Conservation (phyloP, 2,113 vertebrate genomes). For the Vicugna pacos region DNA sequence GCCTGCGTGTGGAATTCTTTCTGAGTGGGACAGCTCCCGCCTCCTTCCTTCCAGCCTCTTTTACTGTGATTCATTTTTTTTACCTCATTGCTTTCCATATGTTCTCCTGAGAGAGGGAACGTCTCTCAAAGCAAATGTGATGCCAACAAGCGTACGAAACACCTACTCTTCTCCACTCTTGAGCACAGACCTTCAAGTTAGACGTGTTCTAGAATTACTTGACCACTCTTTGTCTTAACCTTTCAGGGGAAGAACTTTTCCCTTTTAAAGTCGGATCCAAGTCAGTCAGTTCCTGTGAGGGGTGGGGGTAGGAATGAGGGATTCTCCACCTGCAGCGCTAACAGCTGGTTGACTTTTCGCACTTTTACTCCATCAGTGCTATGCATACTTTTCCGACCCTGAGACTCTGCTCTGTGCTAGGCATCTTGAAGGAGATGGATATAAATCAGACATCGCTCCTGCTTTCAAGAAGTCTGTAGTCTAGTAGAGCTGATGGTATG, state of each 20-base stretch:
- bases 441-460: not conserved
- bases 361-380: not conserved
- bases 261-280: not conserved
- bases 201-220: not conserved
- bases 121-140: slow-evolving; percentile 2
- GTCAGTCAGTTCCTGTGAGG: not conserved
- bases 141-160: not conserved
- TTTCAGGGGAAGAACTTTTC: not conserved
- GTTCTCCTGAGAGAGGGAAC: slow-evolving; percentile 28
- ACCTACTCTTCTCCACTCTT: not conserved
- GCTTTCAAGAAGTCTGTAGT: not conserved
- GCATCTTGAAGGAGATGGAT: not conserved
- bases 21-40: slow-evolving; percentile 80
- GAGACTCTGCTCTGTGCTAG: not conserved
- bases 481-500: not conserved
- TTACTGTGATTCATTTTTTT: slow-evolving; percentile 62
- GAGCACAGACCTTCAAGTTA: not conserved
- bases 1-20: slow-evolving; percentile 84
- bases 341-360: not conserved
- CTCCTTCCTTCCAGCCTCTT: slow-evolving; percentile 52
- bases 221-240: not conserved
- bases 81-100: slow-evolving; percentile 60
- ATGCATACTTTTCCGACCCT: not conserved
- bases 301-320: no score
- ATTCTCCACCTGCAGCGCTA: not conserved